A percentile compares a stretch with the other conserved stretches of the same genome.
Conservation (phyloP, 2,797 vertebrate genomes). For the Gallirallus australis region DNA sequence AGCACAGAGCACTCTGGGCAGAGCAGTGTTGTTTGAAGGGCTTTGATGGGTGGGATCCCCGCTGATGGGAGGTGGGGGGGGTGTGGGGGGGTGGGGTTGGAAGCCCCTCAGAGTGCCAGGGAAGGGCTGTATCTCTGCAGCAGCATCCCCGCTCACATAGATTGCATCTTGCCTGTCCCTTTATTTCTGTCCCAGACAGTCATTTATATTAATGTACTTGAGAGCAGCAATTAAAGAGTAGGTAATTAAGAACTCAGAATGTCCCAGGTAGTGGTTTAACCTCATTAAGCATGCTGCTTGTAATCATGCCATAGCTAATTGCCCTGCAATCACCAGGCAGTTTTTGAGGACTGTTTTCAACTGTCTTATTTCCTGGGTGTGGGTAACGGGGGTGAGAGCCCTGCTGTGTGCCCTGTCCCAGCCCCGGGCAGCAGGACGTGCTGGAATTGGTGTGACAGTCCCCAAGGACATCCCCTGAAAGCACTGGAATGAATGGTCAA, state of each 20-base stretch:
- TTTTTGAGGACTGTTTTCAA: not conserved
- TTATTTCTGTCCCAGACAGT: not conserved
- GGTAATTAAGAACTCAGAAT: slow-evolving; percentile 62
- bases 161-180: not conserved
- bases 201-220: slow-evolving; percentile 58
- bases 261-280: slow-evolving; percentile 49
- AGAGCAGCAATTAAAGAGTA: slow-evolving; percentile 50
- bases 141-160: not conserved
- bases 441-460: not conserved
- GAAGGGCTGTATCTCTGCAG: not conserved
- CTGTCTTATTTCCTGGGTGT: accelerated
- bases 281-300: slow-evolving; percentile 45
- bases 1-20: not conserved
- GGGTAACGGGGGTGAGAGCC: not conserved
- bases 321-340: not conserved
- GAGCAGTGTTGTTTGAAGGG: not conserved
- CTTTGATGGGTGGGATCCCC: not conserved
- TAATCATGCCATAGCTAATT: not conserved
- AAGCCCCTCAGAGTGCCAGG: not conserved
- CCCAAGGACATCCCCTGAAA: not conserved
- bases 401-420: accelerated
- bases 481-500: not conserved
- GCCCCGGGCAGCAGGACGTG: not conserved
- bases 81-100: not conserved
- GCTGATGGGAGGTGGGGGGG: not conserved